Conservation (phyloP, 2,113 vertebrate genomes). For the Peromyscus polionotus region DNA sequence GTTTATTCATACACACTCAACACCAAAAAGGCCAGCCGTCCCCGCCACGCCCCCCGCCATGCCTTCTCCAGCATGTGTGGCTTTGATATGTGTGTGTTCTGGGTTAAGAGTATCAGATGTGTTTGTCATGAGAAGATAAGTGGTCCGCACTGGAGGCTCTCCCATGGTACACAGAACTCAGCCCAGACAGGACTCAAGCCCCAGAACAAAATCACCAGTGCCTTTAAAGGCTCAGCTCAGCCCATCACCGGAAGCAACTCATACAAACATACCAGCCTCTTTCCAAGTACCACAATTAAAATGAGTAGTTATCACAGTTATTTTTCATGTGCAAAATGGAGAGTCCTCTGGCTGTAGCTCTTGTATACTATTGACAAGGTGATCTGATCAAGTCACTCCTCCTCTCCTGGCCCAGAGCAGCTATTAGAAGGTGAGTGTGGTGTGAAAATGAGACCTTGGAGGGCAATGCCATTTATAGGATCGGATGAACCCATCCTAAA, state of each 20-base stretch:
- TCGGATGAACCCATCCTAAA: fast-evolving
- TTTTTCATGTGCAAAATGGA: neutral
- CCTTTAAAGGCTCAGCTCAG: neutral
- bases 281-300: neutral
- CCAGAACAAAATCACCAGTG: neutral
- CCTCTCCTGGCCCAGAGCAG: neutral
- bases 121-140: neutral
- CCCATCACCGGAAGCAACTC: no score
- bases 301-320: neutral
- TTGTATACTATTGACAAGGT: fast-evolving
- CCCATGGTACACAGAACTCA: neutral
- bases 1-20: neutral
- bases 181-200: no score
- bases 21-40: neutral
- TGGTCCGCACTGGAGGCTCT: fast-evolving
- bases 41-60: neutral
- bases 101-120: neutral
- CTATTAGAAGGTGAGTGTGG: no score
- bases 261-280: neutral
- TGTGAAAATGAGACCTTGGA: neutral
- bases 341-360: neutral
- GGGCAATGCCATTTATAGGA: no score
- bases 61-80: neutral
- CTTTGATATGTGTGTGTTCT: neutral
- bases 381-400: no score